These are phyloP conservation scores for Sebastes diploproa DNA, from an alignment of 2,797 vertebrate species.

Conservation along the genomic window DNA sequence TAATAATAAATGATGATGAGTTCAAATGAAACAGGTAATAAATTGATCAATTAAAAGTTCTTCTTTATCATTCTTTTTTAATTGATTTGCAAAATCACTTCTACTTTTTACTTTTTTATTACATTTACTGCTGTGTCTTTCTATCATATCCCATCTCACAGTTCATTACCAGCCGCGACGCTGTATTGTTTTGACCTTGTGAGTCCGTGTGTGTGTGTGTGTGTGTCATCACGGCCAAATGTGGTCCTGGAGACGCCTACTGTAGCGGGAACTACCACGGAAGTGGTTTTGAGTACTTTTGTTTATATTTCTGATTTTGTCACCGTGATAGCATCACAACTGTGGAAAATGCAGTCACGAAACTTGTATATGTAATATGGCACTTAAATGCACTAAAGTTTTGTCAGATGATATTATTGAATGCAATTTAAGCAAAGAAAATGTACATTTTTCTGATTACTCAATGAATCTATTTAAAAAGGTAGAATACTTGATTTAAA, in stretches of 20 bases:
- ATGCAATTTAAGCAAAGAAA: no score
- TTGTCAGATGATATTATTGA: no score
- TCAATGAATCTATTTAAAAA: no score
- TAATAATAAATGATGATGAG: neutral
- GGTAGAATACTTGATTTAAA: no score
- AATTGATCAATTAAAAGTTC: neutral
- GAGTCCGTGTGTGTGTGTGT: neutral
- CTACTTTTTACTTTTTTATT: neutral
- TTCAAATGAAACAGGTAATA: neutral
- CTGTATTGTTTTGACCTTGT: neutral
- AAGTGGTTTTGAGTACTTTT: neutral
- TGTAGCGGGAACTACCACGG: neutral
- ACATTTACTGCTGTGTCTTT: neutral
- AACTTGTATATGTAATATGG: no score
- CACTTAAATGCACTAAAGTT: no score
- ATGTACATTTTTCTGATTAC: no score
- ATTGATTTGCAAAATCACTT: neutral
- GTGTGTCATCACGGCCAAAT: neutral
- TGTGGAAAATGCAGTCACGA: no score
- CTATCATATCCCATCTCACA: neutral
- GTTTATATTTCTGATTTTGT: neutral
- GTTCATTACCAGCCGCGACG: neutral
- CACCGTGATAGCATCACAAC: no score
- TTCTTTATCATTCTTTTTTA: neutral
- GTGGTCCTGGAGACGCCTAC: neutral